Conservation (phyloP, 2,888 invertebrate genomes). For the Blera fallax region DNA sequence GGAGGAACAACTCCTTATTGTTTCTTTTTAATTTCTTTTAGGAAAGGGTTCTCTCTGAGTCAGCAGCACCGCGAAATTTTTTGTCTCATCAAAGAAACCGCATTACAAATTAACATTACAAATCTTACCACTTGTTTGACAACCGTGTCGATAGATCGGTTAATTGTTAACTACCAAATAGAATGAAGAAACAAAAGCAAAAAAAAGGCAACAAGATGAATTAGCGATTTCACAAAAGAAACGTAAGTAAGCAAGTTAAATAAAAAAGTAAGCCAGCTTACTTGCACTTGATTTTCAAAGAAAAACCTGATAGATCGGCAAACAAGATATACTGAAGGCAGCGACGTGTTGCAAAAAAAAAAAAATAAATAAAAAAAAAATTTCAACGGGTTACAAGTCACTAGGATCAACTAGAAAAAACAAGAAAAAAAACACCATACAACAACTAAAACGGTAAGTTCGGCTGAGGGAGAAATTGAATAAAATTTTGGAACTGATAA, state of each 20-base stretch:
- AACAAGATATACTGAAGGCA: background rate
- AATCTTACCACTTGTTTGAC: slow-evolving; percentile 33
- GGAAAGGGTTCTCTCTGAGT: background rate
- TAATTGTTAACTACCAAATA: slow-evolving; percentile 19
- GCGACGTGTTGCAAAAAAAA: background rate
- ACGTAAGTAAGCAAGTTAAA: background rate
- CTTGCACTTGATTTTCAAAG: slow-evolving; percentile 40
- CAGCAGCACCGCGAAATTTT: background rate
- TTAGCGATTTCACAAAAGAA: slow-evolving; percentile 29
- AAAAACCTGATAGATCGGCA: slow-evolving; percentile 15
- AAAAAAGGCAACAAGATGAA: background rate
- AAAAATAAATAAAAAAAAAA: no score
- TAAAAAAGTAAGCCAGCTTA: slow-evolving; percentile 1
- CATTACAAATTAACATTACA: background rate
- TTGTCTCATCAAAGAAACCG: background rate
- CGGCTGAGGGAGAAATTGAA: background rate
- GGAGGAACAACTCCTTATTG: no score
- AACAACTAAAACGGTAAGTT: background rate
- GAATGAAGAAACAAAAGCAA: slow-evolving; percentile 1
- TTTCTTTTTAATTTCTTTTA: no score
- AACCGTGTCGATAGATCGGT: slow-evolving; percentile 9
- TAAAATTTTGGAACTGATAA: slow-evolving; percentile 1
- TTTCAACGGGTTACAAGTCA: slow-evolving; percentile 3
- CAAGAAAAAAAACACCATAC: background rate
- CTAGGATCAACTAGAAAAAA: slow-evolving; percentile 1